Evolutionary conservation across 1,140 invertebrate species (phyloP).

Genomic region (Belonocnema kinseyi): DNA sequence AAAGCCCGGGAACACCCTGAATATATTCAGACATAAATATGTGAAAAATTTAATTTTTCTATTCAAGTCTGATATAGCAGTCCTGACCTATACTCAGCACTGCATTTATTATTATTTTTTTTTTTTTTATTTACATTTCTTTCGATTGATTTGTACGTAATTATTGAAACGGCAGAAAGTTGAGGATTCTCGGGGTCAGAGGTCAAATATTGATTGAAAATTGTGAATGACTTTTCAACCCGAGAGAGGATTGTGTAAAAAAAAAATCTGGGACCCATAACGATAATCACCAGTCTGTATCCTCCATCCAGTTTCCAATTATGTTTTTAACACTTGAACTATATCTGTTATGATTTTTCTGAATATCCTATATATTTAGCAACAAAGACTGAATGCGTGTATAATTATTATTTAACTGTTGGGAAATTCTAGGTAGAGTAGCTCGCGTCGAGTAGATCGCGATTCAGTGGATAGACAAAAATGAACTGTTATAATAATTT

Average conservation of each 20-base stretch:
- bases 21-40: too few relatives aligned
- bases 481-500: slow-evolving; percentile 23
- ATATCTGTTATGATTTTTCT: slow-evolving; percentile 44
- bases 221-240: too few relatives aligned
- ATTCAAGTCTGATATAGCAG: background rate
- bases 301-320: slow-evolving; percentile 64
- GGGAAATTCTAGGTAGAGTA: slow-evolving; percentile 8
- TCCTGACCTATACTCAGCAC: background rate
- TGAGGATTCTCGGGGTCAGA: too few relatives aligned
- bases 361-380: slow-evolving; percentile 62
- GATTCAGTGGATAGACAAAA: slow-evolving; percentile 10
- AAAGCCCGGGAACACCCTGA: too few relatives aligned
- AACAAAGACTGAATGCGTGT: slow-evolving; percentile 71
- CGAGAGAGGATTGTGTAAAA: too few relatives aligned
- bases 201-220: too few relatives aligned
- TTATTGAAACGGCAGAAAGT: background rate
- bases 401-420: slow-evolving; percentile 45
- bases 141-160: background rate
- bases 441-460: background rate
- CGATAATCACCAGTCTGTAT: slow-evolving; percentile 44
- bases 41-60: background rate
- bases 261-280: too few relatives aligned
- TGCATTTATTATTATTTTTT: too few relatives aligned
- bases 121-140: background rate
- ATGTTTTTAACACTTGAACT: slow-evolving; percentile 39